phyloP scores from a whole-genome alignment of 2,888 invertebrate genomes.

The Tetramorium bicarinatum region DNA sequence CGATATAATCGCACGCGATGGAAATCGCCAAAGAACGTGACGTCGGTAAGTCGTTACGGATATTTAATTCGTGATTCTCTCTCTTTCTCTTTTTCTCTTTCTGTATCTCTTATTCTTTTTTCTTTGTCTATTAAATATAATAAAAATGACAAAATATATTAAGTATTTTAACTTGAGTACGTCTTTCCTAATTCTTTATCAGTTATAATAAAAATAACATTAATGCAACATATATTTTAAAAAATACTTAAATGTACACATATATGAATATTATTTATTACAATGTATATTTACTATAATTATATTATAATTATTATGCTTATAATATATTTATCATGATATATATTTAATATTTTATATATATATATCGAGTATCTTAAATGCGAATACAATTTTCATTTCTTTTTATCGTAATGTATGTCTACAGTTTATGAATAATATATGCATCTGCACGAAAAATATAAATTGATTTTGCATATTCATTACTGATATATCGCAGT shows the following conservation, averaged over 20 bases:
- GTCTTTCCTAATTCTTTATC: background rate
- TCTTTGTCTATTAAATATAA: background rate
- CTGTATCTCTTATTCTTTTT: background rate
- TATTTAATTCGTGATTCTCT: conserved; percentile 13
- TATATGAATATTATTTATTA: background rate
- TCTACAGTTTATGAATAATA: conserved; percentile 33
- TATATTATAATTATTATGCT: background rate
- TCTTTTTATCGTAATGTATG: background rate
- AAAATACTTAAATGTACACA: background rate
- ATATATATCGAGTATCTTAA: background rate
- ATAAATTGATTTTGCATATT: conserved; percentile 52
- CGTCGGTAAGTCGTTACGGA: background rate
- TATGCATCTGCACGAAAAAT: conserved; percentile 39
- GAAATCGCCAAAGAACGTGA: conserved; percentile 35
- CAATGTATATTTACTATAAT: background rate
- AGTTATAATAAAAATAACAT: background rate
- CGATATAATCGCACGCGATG: conserved; percentile 40
- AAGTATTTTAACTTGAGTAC: background rate
- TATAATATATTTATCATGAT: background rate
- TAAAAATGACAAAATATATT: background rate
- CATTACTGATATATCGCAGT: conserved; percentile 32
- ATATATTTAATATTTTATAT: background rate
- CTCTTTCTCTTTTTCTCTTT: background rate
- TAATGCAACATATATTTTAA: background rate
- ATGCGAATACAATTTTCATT: conserved; percentile 5